Percentiles rank a stretch among this genome's conserved stretches.
phyloP scores from a whole-genome alignment of 2,888 invertebrate genomes.

The Tipula lateralis region DNA sequence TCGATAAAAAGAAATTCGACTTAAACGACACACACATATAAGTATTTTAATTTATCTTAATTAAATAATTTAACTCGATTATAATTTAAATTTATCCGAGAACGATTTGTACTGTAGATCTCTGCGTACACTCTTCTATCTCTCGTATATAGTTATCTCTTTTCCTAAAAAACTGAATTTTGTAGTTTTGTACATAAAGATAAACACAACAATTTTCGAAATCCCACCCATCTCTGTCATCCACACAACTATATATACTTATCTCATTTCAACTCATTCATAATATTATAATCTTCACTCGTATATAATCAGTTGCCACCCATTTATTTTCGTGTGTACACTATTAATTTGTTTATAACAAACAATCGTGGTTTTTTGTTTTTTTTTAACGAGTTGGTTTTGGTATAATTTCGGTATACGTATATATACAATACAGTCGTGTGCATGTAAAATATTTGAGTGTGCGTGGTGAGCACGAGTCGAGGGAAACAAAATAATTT shows the following conservation, averaged over 20 bases:
- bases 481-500: background rate
- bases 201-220: background rate
- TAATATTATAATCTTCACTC: background rate
- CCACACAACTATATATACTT: background rate
- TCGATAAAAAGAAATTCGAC: background rate
- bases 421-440: background rate
- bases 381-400: background rate
- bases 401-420: background rate
- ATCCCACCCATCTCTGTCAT: background rate
- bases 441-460: background rate
- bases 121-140: background rate
- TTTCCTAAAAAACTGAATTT: conserved; percentile 9
- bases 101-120: background rate
- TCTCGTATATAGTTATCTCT: background rate
- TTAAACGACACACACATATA: no score
- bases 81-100: background rate
- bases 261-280: background rate
- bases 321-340: background rate
- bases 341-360: background rate
- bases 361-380: background rate
- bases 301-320: background rate
- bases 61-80: background rate
- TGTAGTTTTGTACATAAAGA: background rate
- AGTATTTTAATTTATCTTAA: background rate
- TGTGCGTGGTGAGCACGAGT: background rate